Base-by-base conservation (phyloP, 2,797 vertebrate species). In the Peromyscus aztecus region DNA sequence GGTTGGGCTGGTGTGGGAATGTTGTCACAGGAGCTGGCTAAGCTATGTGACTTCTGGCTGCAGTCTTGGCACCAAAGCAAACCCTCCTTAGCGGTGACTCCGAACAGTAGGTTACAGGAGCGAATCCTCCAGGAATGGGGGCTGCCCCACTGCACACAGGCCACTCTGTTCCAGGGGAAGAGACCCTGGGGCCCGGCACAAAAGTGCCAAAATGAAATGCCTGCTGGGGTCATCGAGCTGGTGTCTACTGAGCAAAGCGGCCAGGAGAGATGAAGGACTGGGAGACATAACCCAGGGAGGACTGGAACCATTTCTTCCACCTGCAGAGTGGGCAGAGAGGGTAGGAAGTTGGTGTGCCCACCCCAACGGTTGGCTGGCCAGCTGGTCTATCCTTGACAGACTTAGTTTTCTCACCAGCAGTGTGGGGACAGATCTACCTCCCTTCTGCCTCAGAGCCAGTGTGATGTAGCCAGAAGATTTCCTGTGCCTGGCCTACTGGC, bases 351-450 rank as follows among this genome's bases (percentile, higher is more conserved):
- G 24, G 24, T 2, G 2, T 11, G 13, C 2, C 27, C 4, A 23
- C n/a, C 12, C 19, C 19, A 55, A 2, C 65, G 77, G 23, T 1
- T 27, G 23, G 31, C 6, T 23, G 92, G 37, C 29, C 37, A 4
- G 55, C 31, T 63, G 81, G 43, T 40, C n/a, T 40, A 37, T 3
- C 49, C 34, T 16, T 31, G 37, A 71, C 3, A 4, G 16, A 19
- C 43, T 83, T 34, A 17, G 55, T 14, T 73, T 40, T 46, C 55
- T 37, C 4, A 7, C 73, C 12, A 40, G 29, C 52, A 57, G 49
- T 16, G 13, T 5, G 34, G 67, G 34, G 12, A 31, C 31, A 34
- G 31, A 23, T 16, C 52, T 16, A n/a, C 16, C 0, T 0, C 0
- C 0, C 63, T 10, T 27, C 57, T 37, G 40, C 5, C 9, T 43